Evolutionary conservation across 2,797 vertebrate species (phyloP).

Genomic region (Mareca strepera): DNA sequence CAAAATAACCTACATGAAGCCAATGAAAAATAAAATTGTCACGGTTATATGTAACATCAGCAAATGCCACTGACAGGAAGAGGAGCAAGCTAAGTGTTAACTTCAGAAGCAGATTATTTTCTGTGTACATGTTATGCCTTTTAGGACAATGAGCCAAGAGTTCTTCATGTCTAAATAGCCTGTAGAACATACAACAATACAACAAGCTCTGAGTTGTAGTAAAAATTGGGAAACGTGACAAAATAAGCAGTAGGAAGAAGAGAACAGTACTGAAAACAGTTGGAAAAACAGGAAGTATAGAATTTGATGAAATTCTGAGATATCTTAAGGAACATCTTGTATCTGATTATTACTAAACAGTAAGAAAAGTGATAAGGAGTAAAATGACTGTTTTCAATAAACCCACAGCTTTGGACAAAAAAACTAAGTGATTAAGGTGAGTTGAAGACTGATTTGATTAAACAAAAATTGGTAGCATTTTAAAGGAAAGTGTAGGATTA

Average conservation of each 20-base stretch:
- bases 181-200: not conserved
- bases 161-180: not conserved
- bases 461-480: not conserved
- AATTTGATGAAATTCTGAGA: not conserved
- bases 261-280: conserved; percentile 4
- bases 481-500: not conserved
- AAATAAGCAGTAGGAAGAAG: conserved; percentile 23
- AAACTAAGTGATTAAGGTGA: not conserved
- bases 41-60: not conserved
- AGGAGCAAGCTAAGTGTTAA: conserved; percentile 1
- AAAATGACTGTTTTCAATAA: not conserved
- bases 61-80: not conserved
- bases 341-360: not conserved
- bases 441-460: not conserved
- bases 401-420: not conserved
- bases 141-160: not conserved
- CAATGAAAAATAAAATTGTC: not conserved
- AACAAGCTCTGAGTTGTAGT: not conserved
- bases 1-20: not conserved
- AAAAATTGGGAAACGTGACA: conserved; percentile 42
- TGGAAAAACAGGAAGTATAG: conserved; percentile 27
- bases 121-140: not conserved
- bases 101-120: not conserved
- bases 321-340: conserved; percentile 21
- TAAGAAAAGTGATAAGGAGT: not conserved